Evolutionary conservation across 2,888 invertebrate genomes (phyloP), one percentile per base, ranked within the genome.

Genomic region (Abrostola triplasia): DNA sequence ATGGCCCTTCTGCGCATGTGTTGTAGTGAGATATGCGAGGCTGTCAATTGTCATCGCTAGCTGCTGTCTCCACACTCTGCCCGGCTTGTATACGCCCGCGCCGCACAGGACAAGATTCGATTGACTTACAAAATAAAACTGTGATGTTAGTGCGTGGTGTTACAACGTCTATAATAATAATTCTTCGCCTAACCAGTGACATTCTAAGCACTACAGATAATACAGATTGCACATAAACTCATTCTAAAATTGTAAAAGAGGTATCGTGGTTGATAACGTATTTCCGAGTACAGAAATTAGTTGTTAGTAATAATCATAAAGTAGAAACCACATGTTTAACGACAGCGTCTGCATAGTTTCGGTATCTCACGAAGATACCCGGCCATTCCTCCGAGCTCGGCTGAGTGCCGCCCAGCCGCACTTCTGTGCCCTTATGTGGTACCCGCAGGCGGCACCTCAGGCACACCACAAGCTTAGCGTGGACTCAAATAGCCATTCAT

Each of bases 401-500:
- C 36, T 5, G 6, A 11, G n/a, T 36, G 36, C n/a, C 36, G 6
- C 5, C 6, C 38, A 8, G n/a, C 13, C 38, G 63, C 63, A 36
- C 64, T 64, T 36, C 38, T 48, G 63, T 38, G 64, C 36, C 36
- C 41, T 11, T 24, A 48, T 56, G 47, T 10, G 7, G 12, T 38
- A 36, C n/a, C 40, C 38, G 42, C 44, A 8, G n/a, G n/a, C n/a
- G n/a, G n/a, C 47, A n/a, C 35, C 36, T 10, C 60, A 11, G 36
- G 35, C 48, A 38, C 36, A 49, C 47, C 41, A 40, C 40, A n/a
- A 24, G 54, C 10, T 10, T 36, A 64, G 60, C 75, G 75, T 70
- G 84, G 81, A 87, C 84, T 85, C 79, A 84, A 87, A 86, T 84
- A 87, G 84, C 81, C 79, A 85, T 85, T 85, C 87, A 88, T 87